Base-by-base conservation (phyloP, 2,797 vertebrate genomes). In the Squalus acanthias region DNA sequence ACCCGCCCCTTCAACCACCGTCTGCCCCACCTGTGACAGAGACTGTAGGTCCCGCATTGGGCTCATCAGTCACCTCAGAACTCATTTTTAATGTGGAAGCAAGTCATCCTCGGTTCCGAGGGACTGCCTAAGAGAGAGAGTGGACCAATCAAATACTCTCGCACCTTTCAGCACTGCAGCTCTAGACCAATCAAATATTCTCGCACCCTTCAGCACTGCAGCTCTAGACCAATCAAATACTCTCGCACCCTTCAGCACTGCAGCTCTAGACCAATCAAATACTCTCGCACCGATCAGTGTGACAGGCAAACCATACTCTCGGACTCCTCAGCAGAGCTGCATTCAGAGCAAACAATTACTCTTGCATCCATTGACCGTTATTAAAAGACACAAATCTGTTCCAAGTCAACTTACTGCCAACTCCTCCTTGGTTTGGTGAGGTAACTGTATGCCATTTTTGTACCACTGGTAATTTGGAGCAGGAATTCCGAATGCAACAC, bases 401-500 rank as follows among this genome's bases (percentile, higher is more conserved):
- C 13, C 15, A 22, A 17, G 88, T 53, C 70, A 8, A 57, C 94
- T 97, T 97, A 99, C 98, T 98, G 96, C 97, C 88, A 99, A 97
- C 0, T 96, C 98, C 96, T 98, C 98, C 2, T 70, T 97, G 1
- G 96, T 98, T 95, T 97, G 97, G 95, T 98, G 97, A 15, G 96
- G 97, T 96, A 99, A 97, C 0, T 79, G 96, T 7, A 97, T 97
- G 15, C 99, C 98, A 69, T 99, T 99, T 96, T 96, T 97, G 97
- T 99, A 99, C 99, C 99, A 99, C 97, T 99, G 98, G 96, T 98
- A 99, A 76, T 96, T 89, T 29, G 98, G 98, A 50, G 97, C 96
- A 8, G 98, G 99, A 26, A 98, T 97, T 2, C 98, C 98, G 96
- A 99, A 97, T 65, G 98, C 98, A 94, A 97, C 96, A 76, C 98